A percentile compares a stretch with the other conserved stretches of the same genome.
These are phyloP conservation scores for Argyresthia goedartella DNA, from an alignment of 2,888 invertebrate species.

Conservation along the genomic window DNA sequence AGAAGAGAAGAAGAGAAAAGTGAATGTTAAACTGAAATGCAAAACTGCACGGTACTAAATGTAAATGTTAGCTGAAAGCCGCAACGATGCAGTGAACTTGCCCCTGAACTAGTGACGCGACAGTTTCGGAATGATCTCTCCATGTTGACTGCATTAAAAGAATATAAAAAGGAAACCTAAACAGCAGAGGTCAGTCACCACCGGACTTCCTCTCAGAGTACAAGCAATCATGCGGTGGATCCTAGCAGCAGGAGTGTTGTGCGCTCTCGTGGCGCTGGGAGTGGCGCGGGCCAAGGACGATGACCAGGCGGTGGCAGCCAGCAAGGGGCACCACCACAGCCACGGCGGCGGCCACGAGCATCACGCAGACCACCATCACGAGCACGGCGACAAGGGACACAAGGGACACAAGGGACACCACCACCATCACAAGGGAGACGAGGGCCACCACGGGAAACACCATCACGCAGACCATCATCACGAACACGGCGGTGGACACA, in stretches of 20 bases:
- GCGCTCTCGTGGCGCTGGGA: slow-evolving; percentile 38
- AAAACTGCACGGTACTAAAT: no score
- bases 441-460: slow-evolving; percentile 82
- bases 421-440: slow-evolving; percentile 82
- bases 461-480: slow-evolving; percentile 80
- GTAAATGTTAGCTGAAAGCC: no score
- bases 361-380: slow-evolving; percentile 75
- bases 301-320: slow-evolving; percentile 61
- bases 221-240: slow-evolving; percentile 41
- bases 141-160: slow-evolving; percentile 16
- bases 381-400: slow-evolving; percentile 80
- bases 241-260: slow-evolving; percentile 33
- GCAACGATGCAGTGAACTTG: slow-evolving; percentile 19
- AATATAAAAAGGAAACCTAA: slow-evolving; percentile 53
- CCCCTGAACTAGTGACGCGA: slow-evolving; percentile 51
- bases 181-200: slow-evolving; percentile 48
- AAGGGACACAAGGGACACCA: slow-evolving; percentile 83
- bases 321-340: slow-evolving; percentile 62
- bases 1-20: no score
- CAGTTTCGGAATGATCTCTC: slow-evolving; percentile 63
- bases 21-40: no score
- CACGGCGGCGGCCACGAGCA: slow-evolving; percentile 77
- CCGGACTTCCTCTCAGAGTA: slow-evolving; percentile 46
- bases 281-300: slow-evolving; percentile 29
- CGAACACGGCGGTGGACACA: slow-evolving; percentile 83